Base-by-base conservation (phyloP, 2,113 vertebrate genomes). In the western clawed frog (Xenopus tropicalis) region DNA sequence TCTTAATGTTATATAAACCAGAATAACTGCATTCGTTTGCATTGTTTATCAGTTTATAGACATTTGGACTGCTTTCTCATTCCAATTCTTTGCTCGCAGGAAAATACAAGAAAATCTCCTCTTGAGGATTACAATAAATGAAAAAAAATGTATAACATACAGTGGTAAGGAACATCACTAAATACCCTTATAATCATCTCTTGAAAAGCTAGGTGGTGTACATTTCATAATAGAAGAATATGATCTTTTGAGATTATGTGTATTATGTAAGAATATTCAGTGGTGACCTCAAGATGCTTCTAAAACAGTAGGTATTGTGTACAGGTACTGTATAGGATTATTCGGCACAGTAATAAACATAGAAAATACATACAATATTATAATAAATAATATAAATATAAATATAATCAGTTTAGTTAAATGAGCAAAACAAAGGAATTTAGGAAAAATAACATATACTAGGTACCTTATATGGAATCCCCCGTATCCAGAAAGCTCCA, bases 171-270 rank as follows among this genome's bases (percentile, higher is more conserved):
- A 63, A 63, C 61, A 57, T 21, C 19, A 63, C 61, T 19, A 63
- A 42, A 63, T 63, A 42, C 24, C 24, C 17, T 63, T 37, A 63
- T 19, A 16, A 63, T 63, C 20, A 37, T 63, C 16, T 25, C 9
- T 63, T 25, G 59, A 61, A 61, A 61, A 61, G 22, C 59, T 24
- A 63, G 61, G 19, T 25, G n/a, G 25, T 25, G 17, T 19, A 42
- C 14, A 63, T 63, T 42, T 63, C 61, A 37, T 63, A 10, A 63
- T 37, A 63, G 11, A 63, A 19, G 25, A 63, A 63, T 37, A n/a
- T 63, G 17, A 63, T 63, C 6, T 37, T 37, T 8, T 37, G 29
- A 37, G 29, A 7, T 37, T 1, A 37, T 37, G 6, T 37, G 29
- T 37, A 7, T n/a, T 37, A 29, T 29, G 3, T 29, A 29, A 29